Evolutionary conservation across 2,113 vertebrate genomes (phyloP).

Genomic region (Mesitornis unicolor): DNA sequence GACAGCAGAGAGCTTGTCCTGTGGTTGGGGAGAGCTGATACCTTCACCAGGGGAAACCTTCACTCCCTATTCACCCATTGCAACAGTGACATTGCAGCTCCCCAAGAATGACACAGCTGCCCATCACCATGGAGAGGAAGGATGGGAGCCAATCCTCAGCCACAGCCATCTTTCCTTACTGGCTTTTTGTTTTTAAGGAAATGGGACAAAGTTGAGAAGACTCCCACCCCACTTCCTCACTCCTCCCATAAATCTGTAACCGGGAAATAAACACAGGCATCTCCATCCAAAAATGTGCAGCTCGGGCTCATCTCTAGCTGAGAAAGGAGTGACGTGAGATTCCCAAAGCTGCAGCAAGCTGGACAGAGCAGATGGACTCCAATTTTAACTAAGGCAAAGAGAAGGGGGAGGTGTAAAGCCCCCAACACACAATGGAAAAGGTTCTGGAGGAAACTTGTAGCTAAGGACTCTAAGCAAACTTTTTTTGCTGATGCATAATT

Average conservation of each 20-base stretch:
- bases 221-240: no score
- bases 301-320: not conserved
- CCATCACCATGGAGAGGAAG: rapidly evolving
- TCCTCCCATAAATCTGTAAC: not conserved
- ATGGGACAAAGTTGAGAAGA: conserved; percentile 6
- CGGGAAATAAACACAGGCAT: not conserved
- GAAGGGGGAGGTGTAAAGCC: not conserved
- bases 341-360: not conserved
- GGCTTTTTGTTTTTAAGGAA: not conserved
- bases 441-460: not conserved
- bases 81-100: not conserved
- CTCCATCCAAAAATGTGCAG: conserved; percentile 6
- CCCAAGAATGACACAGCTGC: not conserved
- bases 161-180: not conserved
- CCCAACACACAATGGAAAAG: not conserved
- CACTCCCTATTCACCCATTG: not conserved
- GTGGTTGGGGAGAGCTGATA: not conserved
- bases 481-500: not conserved
- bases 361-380: not conserved
- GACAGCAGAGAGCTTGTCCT: not conserved
- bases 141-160: not conserved
- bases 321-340: not conserved
- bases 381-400: not conserved
- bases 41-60: not conserved
- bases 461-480: not conserved